Percentiles rank a stretch among this genome's conserved stretches.
These are phyloP conservation scores for Drosophila albomicans DNA, from an alignment of 1,140 invertebrate species.

Conservation along the genomic window DNA sequence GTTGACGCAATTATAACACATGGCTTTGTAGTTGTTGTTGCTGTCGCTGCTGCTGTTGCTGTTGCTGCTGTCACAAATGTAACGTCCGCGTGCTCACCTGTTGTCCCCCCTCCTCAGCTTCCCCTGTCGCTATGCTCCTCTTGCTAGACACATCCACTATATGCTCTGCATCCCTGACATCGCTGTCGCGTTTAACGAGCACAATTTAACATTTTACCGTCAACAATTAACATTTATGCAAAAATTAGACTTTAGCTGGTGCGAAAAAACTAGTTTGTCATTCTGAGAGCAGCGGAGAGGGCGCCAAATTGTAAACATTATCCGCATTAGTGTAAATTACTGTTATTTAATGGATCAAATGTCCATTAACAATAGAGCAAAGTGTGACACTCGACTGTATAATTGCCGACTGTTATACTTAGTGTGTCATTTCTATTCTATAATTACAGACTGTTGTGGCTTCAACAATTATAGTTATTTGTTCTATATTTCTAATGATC, in stretches of 20 bases:
- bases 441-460: not conserved
- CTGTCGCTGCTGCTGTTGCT: constrained; percentile 16
- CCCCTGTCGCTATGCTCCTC: not conserved
- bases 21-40: constrained; percentile 26
- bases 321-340: constrained; percentile 60
- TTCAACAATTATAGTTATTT: not conserved
- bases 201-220: constrained; percentile 65
- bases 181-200: constrained; percentile 62
- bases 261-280: constrained; percentile 49
- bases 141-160: not conserved
- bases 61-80: constrained; percentile 26
- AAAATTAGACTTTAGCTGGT: constrained; percentile 54
- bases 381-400: constrained; percentile 16
- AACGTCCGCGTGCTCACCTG: constrained; percentile 10
- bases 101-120: not conserved
- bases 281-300: constrained; percentile 26
- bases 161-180: constrained; percentile 32
- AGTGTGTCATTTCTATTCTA: not conserved
- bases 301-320: constrained; percentile 60
- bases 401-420: constrained; percentile 18
- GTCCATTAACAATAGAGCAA: constrained; percentile 11
- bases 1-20: constrained; percentile 77
- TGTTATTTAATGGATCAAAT: constrained; percentile 47
- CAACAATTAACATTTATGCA: constrained; percentile 76
- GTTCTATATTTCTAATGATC: not conserved